phyloP scores from a whole-genome alignment of 2,797 vertebrate genomes.

The Danionella dracula region DNA sequence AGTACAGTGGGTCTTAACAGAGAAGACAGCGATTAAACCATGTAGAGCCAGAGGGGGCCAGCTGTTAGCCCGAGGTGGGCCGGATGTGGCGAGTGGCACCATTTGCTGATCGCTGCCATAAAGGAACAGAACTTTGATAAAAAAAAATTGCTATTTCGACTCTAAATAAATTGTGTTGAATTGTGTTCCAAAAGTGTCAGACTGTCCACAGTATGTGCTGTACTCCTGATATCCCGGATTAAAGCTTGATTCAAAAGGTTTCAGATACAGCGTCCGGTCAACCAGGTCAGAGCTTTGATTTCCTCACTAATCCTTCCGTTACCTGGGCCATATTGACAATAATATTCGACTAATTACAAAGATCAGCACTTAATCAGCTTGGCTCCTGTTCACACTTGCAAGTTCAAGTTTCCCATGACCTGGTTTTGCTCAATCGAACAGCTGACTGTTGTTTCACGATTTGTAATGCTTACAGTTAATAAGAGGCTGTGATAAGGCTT shows the following conservation, averaged over 20 bases:
- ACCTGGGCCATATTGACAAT: neutral
- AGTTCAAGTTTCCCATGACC: neutral
- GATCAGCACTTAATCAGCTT: conserved; percentile 3
- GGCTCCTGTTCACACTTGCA: neutral
- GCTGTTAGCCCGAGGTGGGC: too few species aligned
- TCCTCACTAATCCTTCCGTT: neutral
- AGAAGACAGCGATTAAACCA: too few species aligned
- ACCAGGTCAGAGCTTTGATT: neutral
- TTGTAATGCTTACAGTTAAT: neutral
- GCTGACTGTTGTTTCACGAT: neutral
- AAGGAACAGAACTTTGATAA: too few species aligned
- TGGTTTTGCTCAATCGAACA: neutral
- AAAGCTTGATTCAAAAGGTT: neutral
- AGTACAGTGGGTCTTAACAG: too few species aligned
- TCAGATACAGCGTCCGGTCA: neutral
- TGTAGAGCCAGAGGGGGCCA: too few species aligned
- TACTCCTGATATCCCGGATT: neutral
- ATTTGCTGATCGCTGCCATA: too few species aligned
- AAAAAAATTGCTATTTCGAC: too few species aligned
- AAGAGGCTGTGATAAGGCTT: neutral
- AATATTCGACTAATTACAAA: neutral
- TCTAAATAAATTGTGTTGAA: neutral
- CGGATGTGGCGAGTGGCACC: too few species aligned
- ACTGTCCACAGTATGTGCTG: neutral
- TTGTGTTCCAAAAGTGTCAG: neutral